Conservation (phyloP, 1,140 invertebrate genomes). For the Drosophila sturtevanti region DNA sequence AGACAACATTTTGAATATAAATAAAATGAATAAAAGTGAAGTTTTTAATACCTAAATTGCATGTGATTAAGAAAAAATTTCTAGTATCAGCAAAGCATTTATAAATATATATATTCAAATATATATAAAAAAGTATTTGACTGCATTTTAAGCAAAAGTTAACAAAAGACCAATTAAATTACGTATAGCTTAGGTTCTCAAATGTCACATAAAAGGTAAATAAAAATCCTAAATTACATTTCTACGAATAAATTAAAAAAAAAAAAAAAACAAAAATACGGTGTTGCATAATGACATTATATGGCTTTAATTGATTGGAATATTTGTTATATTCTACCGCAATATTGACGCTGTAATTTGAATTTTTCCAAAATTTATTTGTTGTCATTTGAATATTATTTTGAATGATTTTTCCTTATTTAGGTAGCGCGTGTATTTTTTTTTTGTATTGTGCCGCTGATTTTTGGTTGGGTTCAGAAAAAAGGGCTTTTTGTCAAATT, state of each 20-base stretch:
- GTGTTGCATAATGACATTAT: too few species aligned
- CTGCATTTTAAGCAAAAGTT: background rate
- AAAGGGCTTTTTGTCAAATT: slow-evolving; percentile 20
- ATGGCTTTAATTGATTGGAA: too few species aligned
- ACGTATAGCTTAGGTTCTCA: background rate
- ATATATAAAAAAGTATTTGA: background rate
- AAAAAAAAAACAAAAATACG: too few species aligned
- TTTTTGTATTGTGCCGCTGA: slow-evolving; percentile 6
- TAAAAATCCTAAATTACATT: background rate
- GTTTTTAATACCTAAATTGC: too few species aligned
- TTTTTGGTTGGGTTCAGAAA: slow-evolving; percentile 36
- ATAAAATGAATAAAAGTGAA: too few species aligned
- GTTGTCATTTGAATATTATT: slow-evolving; percentile 1
- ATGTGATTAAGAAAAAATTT: too few species aligned
- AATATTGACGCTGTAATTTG: too few species aligned
- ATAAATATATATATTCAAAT: too few species aligned
- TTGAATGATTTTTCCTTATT: slow-evolving; percentile 25
- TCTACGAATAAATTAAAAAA: background rate
- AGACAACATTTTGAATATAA: too few species aligned
- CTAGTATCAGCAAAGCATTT: too few species aligned
- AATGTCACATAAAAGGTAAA: background rate
- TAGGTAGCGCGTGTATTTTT: slow-evolving; percentile 37
- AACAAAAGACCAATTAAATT: background rate
- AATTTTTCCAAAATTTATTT: too few species aligned
- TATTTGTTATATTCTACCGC: too few species aligned